Conservation (phyloP, 2,888 invertebrate species). For the Cheilosia vernalis region DNA sequence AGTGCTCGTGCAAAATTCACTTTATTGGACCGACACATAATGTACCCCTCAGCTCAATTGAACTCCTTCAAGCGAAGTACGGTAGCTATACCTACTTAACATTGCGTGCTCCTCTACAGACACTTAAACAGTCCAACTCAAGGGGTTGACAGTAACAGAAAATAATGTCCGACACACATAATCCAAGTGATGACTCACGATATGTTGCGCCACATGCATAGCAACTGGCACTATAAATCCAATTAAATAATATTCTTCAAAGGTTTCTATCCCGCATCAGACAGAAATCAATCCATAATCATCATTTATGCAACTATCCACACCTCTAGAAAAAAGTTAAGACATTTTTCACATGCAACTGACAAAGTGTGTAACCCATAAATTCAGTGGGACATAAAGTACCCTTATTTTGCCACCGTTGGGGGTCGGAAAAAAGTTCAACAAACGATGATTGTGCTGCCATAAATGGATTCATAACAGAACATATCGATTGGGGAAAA, state of each 20-base stretch:
- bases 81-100: conserved; percentile 7
- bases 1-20: conserved; percentile 13
- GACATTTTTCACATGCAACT: conserved; percentile 12
- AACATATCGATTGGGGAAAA: conserved; percentile 57
- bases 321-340: conserved; percentile 8
- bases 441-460: conserved; percentile 62
- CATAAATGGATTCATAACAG: conserved; percentile 69
- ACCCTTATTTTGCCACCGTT: background rate
- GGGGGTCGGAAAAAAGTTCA: conserved; percentile 42
- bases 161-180: conserved; percentile 31
- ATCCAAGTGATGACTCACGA: conserved; percentile 45
- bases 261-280: conserved; percentile 20
- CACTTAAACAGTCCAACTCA: conserved; percentile 1
- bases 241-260: conserved; percentile 26
- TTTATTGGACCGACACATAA: conserved; percentile 7
- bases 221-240: conserved; percentile 8
- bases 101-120: conserved; percentile 28
- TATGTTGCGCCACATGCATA: background rate
- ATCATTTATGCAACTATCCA: conserved; percentile 21
- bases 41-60: conserved; percentile 38
- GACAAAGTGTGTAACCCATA: conserved; percentile 9
- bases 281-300: conserved; percentile 29
- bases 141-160: conserved; percentile 36
- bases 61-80: conserved; percentile 44
- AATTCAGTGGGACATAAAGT: conserved; percentile 25